These are phyloP conservation scores for Diaphora mendica DNA, from an alignment of 2,888 invertebrate species.

Conservation along the genomic window DNA sequence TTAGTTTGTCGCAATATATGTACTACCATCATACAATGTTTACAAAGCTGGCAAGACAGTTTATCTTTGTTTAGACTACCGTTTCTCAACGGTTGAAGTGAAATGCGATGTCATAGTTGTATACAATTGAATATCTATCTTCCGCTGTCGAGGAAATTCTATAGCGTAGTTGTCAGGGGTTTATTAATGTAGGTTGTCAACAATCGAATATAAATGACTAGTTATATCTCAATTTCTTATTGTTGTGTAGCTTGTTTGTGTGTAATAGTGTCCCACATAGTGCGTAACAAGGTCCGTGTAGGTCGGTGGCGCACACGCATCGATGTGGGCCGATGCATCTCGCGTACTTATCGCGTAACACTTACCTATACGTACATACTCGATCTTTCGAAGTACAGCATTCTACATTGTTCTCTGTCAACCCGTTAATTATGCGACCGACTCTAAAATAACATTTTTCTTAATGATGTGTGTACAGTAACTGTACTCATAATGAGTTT, in stretches of 20 bases:
- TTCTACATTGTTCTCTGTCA: conserved; percentile 46
- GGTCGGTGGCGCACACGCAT: conserved; percentile 55
- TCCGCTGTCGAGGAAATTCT: conserved; percentile 29
- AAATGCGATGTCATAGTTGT: conserved; percentile 22
- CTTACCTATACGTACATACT: conserved; percentile 9
- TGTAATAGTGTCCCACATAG: conserved; percentile 63
- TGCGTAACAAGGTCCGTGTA: conserved; percentile 68
- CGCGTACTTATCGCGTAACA: conserved; percentile 26
- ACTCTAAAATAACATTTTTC: conserved; percentile 26
- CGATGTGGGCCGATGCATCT: conserved; percentile 60
- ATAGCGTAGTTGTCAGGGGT: conserved; percentile 24
- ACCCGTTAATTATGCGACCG: conserved; percentile 39
- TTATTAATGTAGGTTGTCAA: conserved; percentile 43
- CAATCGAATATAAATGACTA: conserved; percentile 47
- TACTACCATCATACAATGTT: not conserved
- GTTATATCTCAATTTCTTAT: conserved; percentile 24
- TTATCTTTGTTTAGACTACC: conserved; percentile 14
- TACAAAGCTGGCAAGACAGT: not conserved
- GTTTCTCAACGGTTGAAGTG: conserved; percentile 13
- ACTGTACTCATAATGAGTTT: conserved; percentile 37
- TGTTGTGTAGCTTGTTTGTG: conserved; percentile 43
- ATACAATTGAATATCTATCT: conserved; percentile 35
- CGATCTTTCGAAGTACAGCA: conserved; percentile 35
- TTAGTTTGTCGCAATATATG: not conserved
- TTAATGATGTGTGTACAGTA: conserved; percentile 29